These are phyloP conservation scores for Tragelaphus eurycerus DNA, from an alignment of 2,797 vertebrate genomes.

Conservation along the genomic window DNA sequence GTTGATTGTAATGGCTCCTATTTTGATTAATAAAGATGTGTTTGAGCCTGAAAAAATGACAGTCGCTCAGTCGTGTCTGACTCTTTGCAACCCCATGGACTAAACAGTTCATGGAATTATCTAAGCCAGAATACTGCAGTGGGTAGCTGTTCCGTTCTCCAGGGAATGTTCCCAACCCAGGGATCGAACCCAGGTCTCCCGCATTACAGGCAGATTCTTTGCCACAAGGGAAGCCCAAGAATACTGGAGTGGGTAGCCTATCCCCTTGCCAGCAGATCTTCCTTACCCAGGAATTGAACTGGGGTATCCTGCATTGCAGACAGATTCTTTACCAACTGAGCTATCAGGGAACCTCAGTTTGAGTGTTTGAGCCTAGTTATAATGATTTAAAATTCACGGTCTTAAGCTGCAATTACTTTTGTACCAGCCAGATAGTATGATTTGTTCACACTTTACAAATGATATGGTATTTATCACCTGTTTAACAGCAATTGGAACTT, in stretches of 20 bases:
- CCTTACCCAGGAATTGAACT: not conserved
- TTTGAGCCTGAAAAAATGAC: not conserved
- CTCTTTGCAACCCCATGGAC: not conserved
- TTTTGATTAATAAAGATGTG: not conserved
- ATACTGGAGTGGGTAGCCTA: not conserved
- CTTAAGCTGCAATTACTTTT: not conserved
- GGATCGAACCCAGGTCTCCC: not conserved
- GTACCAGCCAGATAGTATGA: not conserved
- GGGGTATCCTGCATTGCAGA: not conserved
- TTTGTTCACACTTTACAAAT: not conserved
- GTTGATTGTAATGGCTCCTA: not conserved
- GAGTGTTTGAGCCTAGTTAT: not conserved
- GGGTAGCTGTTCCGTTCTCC: not conserved
- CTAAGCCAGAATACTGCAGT: not conserved
- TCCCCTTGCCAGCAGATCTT: not conserved
- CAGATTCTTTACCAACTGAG: not conserved
- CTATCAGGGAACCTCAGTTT: not conserved
- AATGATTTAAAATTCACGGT: not conserved
- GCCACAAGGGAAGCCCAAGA: not conserved
- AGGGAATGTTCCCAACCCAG: not conserved
- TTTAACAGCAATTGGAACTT: conserved; percentile 39
- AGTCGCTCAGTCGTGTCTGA: accelerated
- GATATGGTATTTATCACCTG: not conserved
- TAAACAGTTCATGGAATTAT: not conserved
- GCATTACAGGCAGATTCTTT: not conserved